Evolutionary conservation across 2,797 vertebrate genomes (phyloP), one percentile per base, ranked within the genome.

Genomic region (Falco biarmicus): DNA sequence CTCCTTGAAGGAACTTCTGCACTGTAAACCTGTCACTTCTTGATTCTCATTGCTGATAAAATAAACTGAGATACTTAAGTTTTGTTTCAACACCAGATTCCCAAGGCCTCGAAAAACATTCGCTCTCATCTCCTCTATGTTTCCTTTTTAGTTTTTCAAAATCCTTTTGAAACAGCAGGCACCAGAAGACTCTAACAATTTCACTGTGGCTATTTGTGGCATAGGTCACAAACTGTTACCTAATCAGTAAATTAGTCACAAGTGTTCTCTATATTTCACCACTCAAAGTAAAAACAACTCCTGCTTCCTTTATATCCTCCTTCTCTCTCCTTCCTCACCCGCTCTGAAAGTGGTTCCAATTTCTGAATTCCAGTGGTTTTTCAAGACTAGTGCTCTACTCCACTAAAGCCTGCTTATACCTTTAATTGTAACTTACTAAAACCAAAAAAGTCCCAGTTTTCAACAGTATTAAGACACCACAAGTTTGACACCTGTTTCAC

Each of bases 41-140:
- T 90, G 92, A 94, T 95, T 94, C 89, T 93, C 84, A 48, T 50
- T 93, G 77, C 70, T 93, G 90, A 90, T 84, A 91, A 91, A 95
- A 95, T 80, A 89, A 93, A 92, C 88, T 21, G 74, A 94, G 77
- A 73, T 89, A 66, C 63, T 93, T 84, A 59, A 82, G 39, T 60
- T 71, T 84, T 89, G 51, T 87, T 93, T 90, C 66, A 87, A 76
- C 34, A 84, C 10, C 61, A 65, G 65, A 45, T 76, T 61, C 28
- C 28, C n/a, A 77, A 81, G 45, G 11, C 41, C n/a, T 75, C 61
- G 45, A 71, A 88, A 93, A 75, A n/a, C 25, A 63, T 51, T 50
- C 29, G 59, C 3, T 69, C 13, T 34, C 34, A 50, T 21, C 73
- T 64, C 47, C 37, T 65, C 86, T 53, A 25, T 15, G 13, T 80